phyloP scores from a whole-genome alignment of 1,140 invertebrate genomes.

The Lasioglossum albipes region DNA sequence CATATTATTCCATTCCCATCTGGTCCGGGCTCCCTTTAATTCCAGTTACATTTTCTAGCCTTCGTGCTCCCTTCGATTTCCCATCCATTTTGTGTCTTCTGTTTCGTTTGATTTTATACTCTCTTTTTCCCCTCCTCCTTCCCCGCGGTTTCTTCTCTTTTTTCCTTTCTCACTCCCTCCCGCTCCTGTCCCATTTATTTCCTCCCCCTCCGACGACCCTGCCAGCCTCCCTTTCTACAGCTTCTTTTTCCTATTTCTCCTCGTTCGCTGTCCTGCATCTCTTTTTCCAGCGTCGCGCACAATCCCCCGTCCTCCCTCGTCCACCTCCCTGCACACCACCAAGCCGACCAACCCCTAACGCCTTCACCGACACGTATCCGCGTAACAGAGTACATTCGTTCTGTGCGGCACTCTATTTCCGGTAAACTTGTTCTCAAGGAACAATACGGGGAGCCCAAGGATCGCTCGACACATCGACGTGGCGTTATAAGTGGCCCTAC shows the following conservation, averaged over 20 bases:
- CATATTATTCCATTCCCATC: conserved; percentile 6
- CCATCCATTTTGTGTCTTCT: background rate
- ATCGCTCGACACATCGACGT: background rate
- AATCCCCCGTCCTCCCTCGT: background rate
- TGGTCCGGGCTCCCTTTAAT: background rate
- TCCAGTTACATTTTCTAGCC: background rate
- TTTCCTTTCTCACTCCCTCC: background rate
- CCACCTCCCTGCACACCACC: background rate
- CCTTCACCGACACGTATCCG: background rate
- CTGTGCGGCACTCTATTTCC: background rate
- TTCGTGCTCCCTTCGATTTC: background rate
- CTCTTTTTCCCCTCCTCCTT: background rate
- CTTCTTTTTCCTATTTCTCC: background rate
- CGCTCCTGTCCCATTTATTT: conserved; percentile 2
- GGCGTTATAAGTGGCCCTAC: background rate
- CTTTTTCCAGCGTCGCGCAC: background rate
- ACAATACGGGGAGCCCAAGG: background rate
- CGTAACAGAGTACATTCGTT: background rate
- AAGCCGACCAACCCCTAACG: background rate
- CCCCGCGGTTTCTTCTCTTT: background rate
- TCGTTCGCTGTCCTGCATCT: background rate
- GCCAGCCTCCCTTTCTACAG: background rate
- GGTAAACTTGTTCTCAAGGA: background rate
- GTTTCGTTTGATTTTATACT: conserved; percentile 1
- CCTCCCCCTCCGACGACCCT: background rate